A percentile compares a stretch with the other conserved stretches of the same genome.
Conservation (phyloP, 2,888 invertebrate genomes). For the Bugula neritina region DNA sequence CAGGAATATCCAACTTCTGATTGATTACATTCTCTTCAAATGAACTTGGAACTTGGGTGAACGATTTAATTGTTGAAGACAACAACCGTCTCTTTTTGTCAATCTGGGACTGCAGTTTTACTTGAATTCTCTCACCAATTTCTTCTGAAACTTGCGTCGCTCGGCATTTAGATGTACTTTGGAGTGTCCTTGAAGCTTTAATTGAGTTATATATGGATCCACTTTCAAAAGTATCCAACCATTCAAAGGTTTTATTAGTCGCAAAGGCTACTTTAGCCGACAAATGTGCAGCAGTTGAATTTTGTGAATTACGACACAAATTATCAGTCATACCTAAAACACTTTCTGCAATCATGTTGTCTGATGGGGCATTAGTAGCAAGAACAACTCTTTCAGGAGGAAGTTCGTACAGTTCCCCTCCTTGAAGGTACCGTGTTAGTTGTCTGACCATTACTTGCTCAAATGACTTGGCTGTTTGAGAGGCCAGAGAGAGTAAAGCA, state of each 20-base stretch:
- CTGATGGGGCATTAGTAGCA: not conserved
- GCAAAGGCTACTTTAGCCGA: not conserved
- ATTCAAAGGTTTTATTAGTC: not conserved
- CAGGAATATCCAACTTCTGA: not conserved
- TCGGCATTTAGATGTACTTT: not conserved
- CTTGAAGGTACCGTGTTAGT: not conserved
- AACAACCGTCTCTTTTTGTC: not conserved
- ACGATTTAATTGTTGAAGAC: not conserved
- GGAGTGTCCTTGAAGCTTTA: not conserved
- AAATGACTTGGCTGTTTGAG: not conserved
- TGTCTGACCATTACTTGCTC: not conserved
- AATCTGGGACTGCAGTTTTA: not conserved
- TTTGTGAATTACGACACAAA: not conserved
- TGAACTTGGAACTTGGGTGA: not conserved
- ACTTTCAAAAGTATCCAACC: not conserved
- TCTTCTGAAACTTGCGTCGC: not conserved
- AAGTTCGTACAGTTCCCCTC: not conserved
- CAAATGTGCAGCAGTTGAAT: not conserved
- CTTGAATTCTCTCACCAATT: not conserved
- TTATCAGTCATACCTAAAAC: not conserved
- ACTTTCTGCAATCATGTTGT: conserved; percentile 3
- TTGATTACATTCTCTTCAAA: not conserved
- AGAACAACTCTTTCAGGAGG: not conserved
- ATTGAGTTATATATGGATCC: not conserved
- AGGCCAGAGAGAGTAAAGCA: not conserved